These are phyloP conservation scores for Salmo trutta DNA, from an alignment of 2,797 vertebrate genomes.

Conservation along the genomic window DNA sequence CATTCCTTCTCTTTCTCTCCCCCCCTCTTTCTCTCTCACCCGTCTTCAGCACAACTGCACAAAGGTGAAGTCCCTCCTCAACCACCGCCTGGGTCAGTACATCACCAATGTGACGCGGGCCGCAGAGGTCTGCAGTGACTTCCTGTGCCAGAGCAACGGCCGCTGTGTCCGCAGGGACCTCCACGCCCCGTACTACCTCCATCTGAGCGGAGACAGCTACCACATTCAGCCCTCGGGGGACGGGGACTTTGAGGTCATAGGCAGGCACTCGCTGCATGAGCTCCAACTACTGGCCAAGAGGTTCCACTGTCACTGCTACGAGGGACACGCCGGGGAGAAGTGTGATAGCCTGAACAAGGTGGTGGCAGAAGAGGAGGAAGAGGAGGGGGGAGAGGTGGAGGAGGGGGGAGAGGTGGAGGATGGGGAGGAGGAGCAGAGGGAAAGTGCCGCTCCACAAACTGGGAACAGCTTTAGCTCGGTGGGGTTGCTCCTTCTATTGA, in stretches of 20 bases:
- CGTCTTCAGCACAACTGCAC: slow-evolving; percentile 74
- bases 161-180: slow-evolving; percentile 68
- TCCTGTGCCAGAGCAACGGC: slow-evolving; percentile 76
- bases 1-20: not conserved
- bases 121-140: slow-evolving; percentile 72
- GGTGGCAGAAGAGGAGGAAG: slow-evolving; percentile 23
- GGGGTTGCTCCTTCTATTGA: slow-evolving; percentile 56
- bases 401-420: not conserved
- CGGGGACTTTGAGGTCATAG: slow-evolving; percentile 68
- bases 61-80: slow-evolving; percentile 73
- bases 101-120: slow-evolving; percentile 78
- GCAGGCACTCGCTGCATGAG: slow-evolving; percentile 67
- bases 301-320: slow-evolving; percentile 82
- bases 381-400: not conserved
- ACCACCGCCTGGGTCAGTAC: slow-evolving; percentile 73
- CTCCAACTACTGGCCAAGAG: slow-evolving; percentile 62
- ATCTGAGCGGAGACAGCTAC: slow-evolving; percentile 75
- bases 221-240: slow-evolving; percentile 53
- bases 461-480: slow-evolving; percentile 24
- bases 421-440: not conserved
- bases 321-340: slow-evolving; percentile 70
- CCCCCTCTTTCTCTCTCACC: slow-evolving; percentile 49
- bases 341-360: slow-evolving; percentile 72
- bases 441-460: slow-evolving; percentile 22
- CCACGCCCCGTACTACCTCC: slow-evolving; percentile 69